A percentile compares a stretch with the other conserved stretches of the same genome.
phyloP scores from a whole-genome alignment of 2,797 vertebrate species.

The Chaetodon trifasciatus region DNA sequence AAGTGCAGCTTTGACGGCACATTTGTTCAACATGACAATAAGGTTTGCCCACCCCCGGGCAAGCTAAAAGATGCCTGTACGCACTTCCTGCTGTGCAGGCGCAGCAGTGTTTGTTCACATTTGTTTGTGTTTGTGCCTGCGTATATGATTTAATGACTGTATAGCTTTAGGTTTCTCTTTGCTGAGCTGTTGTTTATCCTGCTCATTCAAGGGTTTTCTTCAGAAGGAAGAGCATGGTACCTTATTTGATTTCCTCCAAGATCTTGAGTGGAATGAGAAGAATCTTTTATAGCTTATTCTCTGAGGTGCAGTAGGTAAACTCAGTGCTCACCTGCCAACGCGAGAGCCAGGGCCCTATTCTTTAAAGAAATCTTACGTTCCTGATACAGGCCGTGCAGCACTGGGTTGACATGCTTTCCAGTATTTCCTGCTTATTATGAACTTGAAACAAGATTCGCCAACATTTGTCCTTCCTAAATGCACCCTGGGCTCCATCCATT shows the following conservation, averaged over 20 bases:
- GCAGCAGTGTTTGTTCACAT: constrained; percentile 33
- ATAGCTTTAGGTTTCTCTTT: background rate
- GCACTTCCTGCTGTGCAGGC: constrained; percentile 17
- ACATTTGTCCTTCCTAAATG: constrained; percentile 52
- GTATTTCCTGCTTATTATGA: constrained; percentile 25
- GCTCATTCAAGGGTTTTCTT: constrained; percentile 11
- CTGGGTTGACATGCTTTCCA: constrained; percentile 12
- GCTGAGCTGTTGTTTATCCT: constrained; percentile 17
- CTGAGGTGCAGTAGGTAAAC: background rate
- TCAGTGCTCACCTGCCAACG: background rate
- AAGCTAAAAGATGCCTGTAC: constrained; percentile 14
- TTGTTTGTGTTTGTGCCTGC: constrained; percentile 18
- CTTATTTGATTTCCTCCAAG: background rate
- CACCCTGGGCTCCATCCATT: constrained; percentile 62
- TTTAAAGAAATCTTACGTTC: background rate
- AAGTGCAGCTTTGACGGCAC: constrained; percentile 62
- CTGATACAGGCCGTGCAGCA: constrained; percentile 17
- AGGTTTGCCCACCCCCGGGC: constrained; percentile 27
- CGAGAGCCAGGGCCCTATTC: background rate
- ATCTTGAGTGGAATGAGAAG: background rate
- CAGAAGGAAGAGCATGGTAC: background rate
- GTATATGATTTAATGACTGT: constrained; percentile 12
- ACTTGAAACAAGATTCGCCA: constrained; percentile 26
- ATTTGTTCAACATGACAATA: constrained; percentile 60
- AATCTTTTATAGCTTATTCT: background rate